Conservation (phyloP, 2,113 vertebrate species). For the Mesembrinibis cayennensis region DNA sequence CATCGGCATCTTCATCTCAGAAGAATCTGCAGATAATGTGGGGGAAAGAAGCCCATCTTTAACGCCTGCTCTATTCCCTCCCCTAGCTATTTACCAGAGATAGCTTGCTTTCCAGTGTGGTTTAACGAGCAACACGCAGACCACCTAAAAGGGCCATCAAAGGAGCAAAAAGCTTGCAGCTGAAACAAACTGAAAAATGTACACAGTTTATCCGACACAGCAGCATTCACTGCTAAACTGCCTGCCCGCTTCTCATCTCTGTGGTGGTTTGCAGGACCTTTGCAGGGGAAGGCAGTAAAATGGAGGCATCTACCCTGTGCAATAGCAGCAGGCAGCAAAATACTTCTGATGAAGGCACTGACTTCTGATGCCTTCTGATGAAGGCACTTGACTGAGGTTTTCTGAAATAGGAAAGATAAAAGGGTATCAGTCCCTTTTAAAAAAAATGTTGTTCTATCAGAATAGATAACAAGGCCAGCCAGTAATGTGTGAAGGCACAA, state of each 20-base stretch:
- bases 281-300: background rate
- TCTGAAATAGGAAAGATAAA: background rate
- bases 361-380: no score
- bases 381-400: background rate
- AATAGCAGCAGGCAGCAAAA: background rate
- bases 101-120: background rate
- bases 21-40: background rate
- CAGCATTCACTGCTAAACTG: background rate
- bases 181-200: background rate
- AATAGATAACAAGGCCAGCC: background rate
- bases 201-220: rapidly evolving
- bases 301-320: background rate
- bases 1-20: background rate
- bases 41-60: background rate
- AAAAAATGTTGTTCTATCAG: background rate
- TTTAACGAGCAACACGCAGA: rapidly evolving
- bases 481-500: background rate
- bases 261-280: background rate
- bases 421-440: background rate
- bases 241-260: rapidly evolving
- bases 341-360: no score
- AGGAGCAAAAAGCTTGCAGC: background rate
- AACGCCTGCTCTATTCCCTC: background rate
- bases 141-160: background rate
- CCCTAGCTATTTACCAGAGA: background rate